Base-by-base conservation (phyloP, 2,888 invertebrate genomes). In the Sipunculus nudus region DNA sequence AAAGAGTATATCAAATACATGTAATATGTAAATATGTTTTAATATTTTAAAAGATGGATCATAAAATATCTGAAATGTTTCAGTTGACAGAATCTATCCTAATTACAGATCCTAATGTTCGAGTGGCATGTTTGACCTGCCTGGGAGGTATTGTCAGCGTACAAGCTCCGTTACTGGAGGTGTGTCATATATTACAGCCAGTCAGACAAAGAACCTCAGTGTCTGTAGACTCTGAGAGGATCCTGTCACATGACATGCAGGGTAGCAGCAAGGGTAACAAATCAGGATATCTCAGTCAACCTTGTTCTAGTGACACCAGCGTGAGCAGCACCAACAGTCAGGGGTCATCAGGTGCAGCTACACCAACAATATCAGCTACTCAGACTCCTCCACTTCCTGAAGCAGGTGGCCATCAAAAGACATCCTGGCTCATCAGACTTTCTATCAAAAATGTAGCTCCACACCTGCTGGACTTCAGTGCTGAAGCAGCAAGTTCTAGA, bases 101-200 rank as follows among this genome's bases (percentile, higher is more conserved):
- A 55, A 48, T 72, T 72, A 26, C 74, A 84, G 84, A 84, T 70
- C 76, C 81, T 1, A 84, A 84, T 72, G 79, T 84, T 2, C 75
- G 82, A n/a, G 84, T 84, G 3, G 84, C 83, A 1, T 79, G 79
- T 56, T 72, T 84, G 55, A 81, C 84, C 1, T 80, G 81, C 50
- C 75, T 84, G 26, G 84, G 84, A 1, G 74, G 81, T 0, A 72
- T 84, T 49, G 76, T 79, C 4, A 74, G 76, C 23, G 77, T 82
- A n/a, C 80, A 83, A 59, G 80, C 81, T 3, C 79, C 82, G 0
- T 61, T 81, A 31, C 62, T 78, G 63, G 84, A 84, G 64, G 78
- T 84, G 13, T 77, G 78, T 53, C 77, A 82, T 59, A 75, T 81
- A 19, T 70, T 82, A 6, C 75, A 75, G 54, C 67, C 76, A 13